Evolutionary conservation across 2,113 vertebrate species (phyloP).

Genomic region (Dunckerocampus dactyliophorus): DNA sequence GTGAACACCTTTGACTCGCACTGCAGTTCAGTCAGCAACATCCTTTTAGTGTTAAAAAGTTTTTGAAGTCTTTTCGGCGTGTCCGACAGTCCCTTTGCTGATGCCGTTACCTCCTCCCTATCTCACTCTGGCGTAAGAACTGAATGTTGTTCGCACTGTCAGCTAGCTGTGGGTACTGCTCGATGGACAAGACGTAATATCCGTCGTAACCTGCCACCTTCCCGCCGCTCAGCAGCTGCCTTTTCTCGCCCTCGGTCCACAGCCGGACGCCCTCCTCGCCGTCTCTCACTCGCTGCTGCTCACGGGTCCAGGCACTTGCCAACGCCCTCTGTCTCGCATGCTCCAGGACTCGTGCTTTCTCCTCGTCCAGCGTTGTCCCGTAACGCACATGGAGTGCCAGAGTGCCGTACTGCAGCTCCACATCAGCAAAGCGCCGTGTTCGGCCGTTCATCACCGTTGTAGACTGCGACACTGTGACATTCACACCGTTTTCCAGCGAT

Average conservation of each 20-base stretch:
- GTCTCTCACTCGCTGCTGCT: conserved; percentile 92
- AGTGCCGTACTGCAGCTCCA: conserved; percentile 91
- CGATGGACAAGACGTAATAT: conserved; percentile 97
- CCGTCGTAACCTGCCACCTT: conserved; percentile 96
- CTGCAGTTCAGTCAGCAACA: conserved; percentile 42
- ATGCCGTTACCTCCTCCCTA: conserved; percentile 94
- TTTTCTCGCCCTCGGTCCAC: conserved; percentile 98
- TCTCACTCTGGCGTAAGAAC: conserved; percentile 97
- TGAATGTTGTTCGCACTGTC: conserved; percentile 98
- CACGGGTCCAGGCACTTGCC: conserved; percentile 90
- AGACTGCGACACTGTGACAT: conserved; percentile 94
- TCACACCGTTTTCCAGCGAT: conserved; percentile 93
- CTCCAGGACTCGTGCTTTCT: conserved; percentile 93
- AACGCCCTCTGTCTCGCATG: conserved; percentile 92
- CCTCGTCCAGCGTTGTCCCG: conserved; percentile 92
- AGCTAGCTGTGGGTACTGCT: conserved; percentile 98
- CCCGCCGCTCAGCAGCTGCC: conserved; percentile 93
- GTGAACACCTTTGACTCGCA: conserved; percentile 36
- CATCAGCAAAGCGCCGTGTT: conserved; percentile 93
- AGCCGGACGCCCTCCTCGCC: conserved; percentile 92
- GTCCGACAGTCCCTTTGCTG: conserved; percentile 26
- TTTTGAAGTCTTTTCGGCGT: conserved; percentile 31
- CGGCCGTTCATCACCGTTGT: conserved; percentile 93
- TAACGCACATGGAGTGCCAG: conserved; percentile 93
- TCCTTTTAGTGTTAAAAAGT: conserved; percentile 44